Evolutionary conservation across 2,113 vertebrate genomes (phyloP).

Genomic region (Seriola aureovittata): DNA sequence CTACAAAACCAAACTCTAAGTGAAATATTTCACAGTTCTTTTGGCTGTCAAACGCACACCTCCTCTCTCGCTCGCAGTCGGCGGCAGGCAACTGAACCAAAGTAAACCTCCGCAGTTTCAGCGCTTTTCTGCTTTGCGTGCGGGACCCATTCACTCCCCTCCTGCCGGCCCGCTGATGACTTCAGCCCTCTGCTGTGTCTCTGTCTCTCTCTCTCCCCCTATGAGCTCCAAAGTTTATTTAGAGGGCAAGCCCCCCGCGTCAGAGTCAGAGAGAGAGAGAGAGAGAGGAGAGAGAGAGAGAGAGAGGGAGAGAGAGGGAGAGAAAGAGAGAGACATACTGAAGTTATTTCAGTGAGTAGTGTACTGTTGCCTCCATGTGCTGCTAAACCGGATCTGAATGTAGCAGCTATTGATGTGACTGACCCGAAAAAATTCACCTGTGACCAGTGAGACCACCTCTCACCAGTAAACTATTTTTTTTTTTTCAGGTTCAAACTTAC

Average conservation of each 20-base stretch:
- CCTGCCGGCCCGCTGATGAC: constrained; percentile 82
- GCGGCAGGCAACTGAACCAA: constrained; percentile 45
- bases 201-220: constrained; percentile 61
- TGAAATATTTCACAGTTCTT: constrained; percentile 21
- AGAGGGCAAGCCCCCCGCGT: constrained; percentile 84
- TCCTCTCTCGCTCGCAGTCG: constrained; percentile 45
- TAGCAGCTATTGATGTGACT: neutral
- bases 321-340: constrained; percentile 46
- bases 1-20: neutral
- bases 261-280: constrained; percentile 74
- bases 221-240: constrained; percentile 86
- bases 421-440: neutral
- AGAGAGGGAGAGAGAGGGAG: constrained; percentile 53
- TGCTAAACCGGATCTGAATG: constrained; percentile 5
- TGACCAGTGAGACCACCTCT: neutral
- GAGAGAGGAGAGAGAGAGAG: constrained; percentile 22
- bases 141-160: constrained; percentile 79
- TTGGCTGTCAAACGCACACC: constrained; percentile 42
- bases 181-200: constrained; percentile 80
- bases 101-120: constrained; percentile 76
- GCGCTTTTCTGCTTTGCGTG: constrained; percentile 77
- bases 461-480: neutral
- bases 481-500: neutral
- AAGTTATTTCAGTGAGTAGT: constrained; percentile 52
- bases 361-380: constrained; percentile 18